phyloP scores from a whole-genome alignment of 2,797 vertebrate species.

The Cheirogaleus major region DNA sequence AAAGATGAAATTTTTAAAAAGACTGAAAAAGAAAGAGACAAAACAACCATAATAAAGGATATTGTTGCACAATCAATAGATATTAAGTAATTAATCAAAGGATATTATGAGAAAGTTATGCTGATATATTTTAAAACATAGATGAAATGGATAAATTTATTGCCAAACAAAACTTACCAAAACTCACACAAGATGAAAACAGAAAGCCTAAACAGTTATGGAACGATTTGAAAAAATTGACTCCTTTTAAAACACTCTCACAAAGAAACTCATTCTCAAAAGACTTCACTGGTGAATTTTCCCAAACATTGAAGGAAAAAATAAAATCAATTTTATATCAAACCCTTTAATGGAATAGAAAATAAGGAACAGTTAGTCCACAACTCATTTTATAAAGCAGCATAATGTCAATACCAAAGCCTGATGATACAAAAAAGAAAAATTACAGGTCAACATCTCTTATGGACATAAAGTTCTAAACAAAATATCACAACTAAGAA shows the following conservation, averaged over 20 bases:
- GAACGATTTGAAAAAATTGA: not conserved
- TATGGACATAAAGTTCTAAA: not conserved
- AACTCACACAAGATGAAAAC: not conserved
- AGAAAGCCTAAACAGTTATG: not conserved
- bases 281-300: not conserved
- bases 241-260: not conserved
- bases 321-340: not conserved
- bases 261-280: not conserved
- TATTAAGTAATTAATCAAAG: not conserved
- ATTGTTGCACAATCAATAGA: not conserved
- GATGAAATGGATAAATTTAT: not conserved
- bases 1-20: not conserved
- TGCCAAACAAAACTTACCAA: not conserved
- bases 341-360: not conserved
- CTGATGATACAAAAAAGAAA: not conserved
- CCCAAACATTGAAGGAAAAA: not conserved
- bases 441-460: not conserved
- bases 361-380: not conserved
- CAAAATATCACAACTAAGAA: not conserved
- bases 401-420: not conserved
- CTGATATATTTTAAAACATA: not conserved
- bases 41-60: not conserved
- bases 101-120: not conserved
- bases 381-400: not conserved
- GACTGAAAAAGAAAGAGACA: not conserved